These are phyloP conservation scores for Anagyrus pseudococci DNA, from an alignment of 2,888 invertebrate species.

Conservation along the genomic window DNA sequence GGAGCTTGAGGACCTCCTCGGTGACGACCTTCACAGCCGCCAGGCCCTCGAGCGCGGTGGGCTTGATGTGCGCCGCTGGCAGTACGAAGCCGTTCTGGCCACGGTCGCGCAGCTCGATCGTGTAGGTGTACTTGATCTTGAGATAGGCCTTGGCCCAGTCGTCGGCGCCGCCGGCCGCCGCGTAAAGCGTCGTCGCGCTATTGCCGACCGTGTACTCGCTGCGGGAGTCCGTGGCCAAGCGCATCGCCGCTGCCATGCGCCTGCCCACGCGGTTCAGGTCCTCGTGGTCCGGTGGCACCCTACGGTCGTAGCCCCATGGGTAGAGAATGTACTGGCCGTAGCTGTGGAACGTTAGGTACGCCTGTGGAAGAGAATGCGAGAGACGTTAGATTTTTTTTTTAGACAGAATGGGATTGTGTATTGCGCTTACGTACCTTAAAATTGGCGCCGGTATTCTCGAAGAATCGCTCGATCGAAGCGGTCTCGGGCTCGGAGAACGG, in stretches of 20 bases:
- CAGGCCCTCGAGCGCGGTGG: constrained; percentile 77
- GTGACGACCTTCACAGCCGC: constrained; percentile 75
- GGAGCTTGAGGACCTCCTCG: constrained; percentile 58
- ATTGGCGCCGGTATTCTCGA: constrained; percentile 59
- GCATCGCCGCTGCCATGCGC: constrained; percentile 73
- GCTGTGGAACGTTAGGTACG: constrained; percentile 82
- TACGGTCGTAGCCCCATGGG: constrained; percentile 85
- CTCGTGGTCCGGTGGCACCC: constrained; percentile 73
- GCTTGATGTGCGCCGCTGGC: constrained; percentile 78
- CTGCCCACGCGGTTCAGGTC: constrained; percentile 76
- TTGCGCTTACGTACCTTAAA: constrained; percentile 49
- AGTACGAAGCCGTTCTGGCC: constrained; percentile 87
- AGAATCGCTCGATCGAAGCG: constrained; percentile 68
- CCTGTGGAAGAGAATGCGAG: constrained; percentile 62
- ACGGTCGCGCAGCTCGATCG: constrained; percentile 86
- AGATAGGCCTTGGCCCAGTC: constrained; percentile 90
- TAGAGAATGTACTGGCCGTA: constrained; percentile 86
- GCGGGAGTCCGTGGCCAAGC: constrained; percentile 66
- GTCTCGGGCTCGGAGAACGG: constrained; percentile 91
- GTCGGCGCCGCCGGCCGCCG: constrained; percentile 83
- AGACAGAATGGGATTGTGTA: not conserved
- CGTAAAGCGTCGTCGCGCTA: constrained; percentile 79
- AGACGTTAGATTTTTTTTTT: not conserved
- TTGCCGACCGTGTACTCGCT: constrained; percentile 75
- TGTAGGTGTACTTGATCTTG: constrained; percentile 86